These are phyloP conservation scores for Calcarius ornatus DNA, from an alignment of 2,113 vertebrate species.

Conservation along the genomic window DNA sequence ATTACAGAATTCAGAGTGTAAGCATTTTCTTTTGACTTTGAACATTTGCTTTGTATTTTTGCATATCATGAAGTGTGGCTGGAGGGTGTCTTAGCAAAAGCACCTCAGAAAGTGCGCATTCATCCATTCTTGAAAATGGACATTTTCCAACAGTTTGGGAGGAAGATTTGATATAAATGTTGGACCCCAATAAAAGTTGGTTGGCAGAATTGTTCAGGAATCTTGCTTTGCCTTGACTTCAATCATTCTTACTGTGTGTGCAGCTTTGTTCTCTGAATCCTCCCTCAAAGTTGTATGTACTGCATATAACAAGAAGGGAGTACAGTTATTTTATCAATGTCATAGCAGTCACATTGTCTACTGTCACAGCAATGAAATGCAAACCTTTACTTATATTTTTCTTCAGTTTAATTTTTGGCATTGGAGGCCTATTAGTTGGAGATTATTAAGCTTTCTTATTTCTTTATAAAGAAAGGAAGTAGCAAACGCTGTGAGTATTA, in stretches of 20 bases:
- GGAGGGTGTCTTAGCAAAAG: background rate
- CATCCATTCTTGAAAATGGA: background rate
- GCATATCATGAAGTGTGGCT: background rate
- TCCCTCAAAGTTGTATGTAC: background rate
- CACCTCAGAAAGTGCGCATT: background rate
- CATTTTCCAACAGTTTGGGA: background rate
- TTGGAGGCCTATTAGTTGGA: background rate
- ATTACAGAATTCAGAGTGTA: background rate
- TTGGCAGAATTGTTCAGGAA: background rate
- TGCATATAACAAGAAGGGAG: background rate
- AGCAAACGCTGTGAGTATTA: background rate
- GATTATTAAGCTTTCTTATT: background rate
- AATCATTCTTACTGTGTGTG: background rate
- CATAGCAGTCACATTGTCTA: background rate
- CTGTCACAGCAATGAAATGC: background rate
- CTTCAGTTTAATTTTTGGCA: background rate
- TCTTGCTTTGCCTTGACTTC: background rate
- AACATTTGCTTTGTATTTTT: background rate
- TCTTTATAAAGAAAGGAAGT: background rate
- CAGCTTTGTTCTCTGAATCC: background rate
- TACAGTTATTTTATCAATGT: background rate
- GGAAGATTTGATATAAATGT: background rate
- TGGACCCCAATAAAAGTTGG: background rate
- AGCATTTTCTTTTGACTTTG: background rate
- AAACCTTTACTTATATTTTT: background rate